A percentile compares a stretch with the other conserved stretches of the same genome.
Conservation (phyloP, 2,888 invertebrate genomes). For the Morpho achilles region DNA sequence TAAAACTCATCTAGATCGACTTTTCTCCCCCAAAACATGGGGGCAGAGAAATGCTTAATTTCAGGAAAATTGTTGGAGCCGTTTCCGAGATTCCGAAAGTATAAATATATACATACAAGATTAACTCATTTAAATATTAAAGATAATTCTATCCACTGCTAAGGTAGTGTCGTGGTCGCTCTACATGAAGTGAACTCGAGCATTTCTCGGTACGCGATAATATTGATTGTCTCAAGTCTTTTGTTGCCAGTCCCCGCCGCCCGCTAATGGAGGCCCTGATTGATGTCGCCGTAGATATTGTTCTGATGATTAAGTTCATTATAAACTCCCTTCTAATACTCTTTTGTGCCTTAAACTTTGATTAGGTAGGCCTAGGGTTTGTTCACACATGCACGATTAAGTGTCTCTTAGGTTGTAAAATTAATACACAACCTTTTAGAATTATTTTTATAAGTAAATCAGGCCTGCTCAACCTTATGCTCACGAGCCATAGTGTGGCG, state of each 20-base stretch:
- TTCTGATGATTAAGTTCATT: slow-evolving; percentile 33
- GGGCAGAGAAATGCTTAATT: too few relatives aligned
- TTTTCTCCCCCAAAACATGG: too few relatives aligned
- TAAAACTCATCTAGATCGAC: too few relatives aligned
- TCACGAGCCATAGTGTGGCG: too few relatives aligned
- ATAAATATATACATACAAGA: too few relatives aligned
- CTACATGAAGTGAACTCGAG: slow-evolving; percentile 15
- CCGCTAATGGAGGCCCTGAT: slow-evolving; percentile 37
- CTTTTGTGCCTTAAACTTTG: slow-evolving; percentile 5
- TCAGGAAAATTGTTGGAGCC: too few relatives aligned
- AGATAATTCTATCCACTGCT: too few relatives aligned
- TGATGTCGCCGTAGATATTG: slow-evolving; percentile 32
- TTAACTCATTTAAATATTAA: too few relatives aligned
- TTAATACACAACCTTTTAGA: too few relatives aligned
- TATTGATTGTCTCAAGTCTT: slow-evolving; percentile 40
- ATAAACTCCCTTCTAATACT: slow-evolving; percentile 20
- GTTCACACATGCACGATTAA: neutral
- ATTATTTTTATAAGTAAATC: too few relatives aligned
- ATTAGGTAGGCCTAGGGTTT: neutral
- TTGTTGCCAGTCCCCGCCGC: slow-evolving; percentile 27
- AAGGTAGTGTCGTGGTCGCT: slow-evolving; percentile 6
- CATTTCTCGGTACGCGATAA: slow-evolving; percentile 25
- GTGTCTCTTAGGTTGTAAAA: neutral
- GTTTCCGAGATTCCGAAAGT: too few relatives aligned
- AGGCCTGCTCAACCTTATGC: too few relatives aligned